phyloP scores from a whole-genome alignment of 1,140 invertebrate genomes.

The Nephotettix cincticeps region DNA sequence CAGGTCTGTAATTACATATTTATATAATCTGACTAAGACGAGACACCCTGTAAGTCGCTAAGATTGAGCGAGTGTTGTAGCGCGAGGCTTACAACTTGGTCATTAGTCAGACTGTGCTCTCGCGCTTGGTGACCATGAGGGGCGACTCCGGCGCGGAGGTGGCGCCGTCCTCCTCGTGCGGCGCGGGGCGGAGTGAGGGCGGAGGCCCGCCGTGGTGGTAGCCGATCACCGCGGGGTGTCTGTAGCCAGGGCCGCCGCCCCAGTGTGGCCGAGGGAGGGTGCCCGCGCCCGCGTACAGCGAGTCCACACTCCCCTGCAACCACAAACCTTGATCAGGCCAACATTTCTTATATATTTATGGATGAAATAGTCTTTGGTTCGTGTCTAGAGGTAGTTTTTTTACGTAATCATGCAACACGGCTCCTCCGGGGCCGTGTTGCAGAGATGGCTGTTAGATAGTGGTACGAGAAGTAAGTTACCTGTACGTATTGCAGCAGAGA shows the following conservation, averaged over 20 bases:
- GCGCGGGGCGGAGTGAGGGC: neutral
- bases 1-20: conserved; percentile 8
- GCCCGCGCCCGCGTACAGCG: conserved; percentile 31
- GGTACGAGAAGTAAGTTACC: too few relatives aligned
- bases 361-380: too few relatives aligned
- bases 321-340: too few relatives aligned
- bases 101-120: conserved; percentile 40
- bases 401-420: too few relatives aligned
- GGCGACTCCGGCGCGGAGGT: conserved; percentile 31
- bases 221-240: neutral
- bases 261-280: conserved; percentile 33
- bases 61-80: neutral
- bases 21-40: conserved; percentile 13
- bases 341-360: too few relatives aligned
- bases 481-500: too few relatives aligned
- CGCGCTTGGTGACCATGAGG: conserved; percentile 35
- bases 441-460: too few relatives aligned
- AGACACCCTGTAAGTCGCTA: neutral
- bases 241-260: conserved; percentile 15
- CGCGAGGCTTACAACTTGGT: conserved; percentile 35
- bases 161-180: neutral
- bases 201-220: neutral
- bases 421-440: too few relatives aligned
- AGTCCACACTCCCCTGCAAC: conserved; percentile 34
- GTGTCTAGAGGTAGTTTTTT: too few relatives aligned